Conservation (phyloP, 2,113 vertebrate genomes). For the Nettapus auritus region DNA sequence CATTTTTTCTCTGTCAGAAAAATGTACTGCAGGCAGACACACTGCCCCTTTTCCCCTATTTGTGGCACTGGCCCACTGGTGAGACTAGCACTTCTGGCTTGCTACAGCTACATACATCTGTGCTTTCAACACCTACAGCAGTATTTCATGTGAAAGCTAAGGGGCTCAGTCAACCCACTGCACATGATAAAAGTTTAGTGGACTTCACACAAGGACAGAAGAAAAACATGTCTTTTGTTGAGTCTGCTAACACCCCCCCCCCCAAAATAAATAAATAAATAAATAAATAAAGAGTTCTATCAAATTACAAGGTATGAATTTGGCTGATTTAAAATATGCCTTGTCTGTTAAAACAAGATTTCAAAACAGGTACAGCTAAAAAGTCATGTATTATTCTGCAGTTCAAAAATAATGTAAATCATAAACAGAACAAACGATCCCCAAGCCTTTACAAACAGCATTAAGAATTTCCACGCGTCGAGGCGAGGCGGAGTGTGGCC, state of each 20-base stretch:
- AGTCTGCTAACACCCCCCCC: neutral
- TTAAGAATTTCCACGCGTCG: too few species aligned
- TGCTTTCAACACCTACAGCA: neutral
- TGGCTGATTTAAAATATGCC: neutral
- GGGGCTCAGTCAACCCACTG: fast-evolving
- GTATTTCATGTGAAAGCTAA: fast-evolving
- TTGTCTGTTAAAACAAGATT: too few species aligned
- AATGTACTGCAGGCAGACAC: fast-evolving
- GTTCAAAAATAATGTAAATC: neutral
- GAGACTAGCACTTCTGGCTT: fast-evolving
- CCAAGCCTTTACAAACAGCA: too few species aligned
- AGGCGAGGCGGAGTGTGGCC: fast-evolving
- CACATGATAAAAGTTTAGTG: fast-evolving
- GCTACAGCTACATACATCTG: neutral
- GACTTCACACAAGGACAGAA: neutral
- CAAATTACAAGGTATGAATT: neutral
- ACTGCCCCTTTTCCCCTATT: fast-evolving
- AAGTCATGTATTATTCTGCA: fast-evolving
- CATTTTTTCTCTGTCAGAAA: too few species aligned
- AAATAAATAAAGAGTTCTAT: neutral
- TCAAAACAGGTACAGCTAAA: neutral
- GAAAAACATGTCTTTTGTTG: fast-evolving
- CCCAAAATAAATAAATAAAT: too few species aligned
- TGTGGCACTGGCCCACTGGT: fast-evolving
- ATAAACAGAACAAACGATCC: neutral